Evolutionary conservation across 2,888 invertebrate genomes (phyloP).

Genomic region (Chirona hameri): DNA sequence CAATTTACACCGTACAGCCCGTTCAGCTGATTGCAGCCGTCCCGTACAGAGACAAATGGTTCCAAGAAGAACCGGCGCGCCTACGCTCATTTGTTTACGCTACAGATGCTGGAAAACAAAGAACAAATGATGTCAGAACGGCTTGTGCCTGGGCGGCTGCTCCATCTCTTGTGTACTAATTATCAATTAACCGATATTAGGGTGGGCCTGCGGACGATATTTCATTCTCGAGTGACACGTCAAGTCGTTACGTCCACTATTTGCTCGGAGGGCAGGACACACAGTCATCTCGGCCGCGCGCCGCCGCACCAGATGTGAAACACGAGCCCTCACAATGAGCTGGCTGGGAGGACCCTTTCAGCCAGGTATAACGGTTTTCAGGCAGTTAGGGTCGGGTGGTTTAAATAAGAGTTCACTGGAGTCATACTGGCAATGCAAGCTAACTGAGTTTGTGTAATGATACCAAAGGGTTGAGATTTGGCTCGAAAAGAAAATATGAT

Average conservation of each 20-base stretch:
- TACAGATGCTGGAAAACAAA: conserved; percentile 2
- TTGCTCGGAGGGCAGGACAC: neutral
- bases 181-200: conserved; percentile 26
- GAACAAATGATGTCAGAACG: conserved; percentile 12
- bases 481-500: too few species aligned
- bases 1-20: conserved; percentile 25
- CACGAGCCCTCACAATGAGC: neutral
- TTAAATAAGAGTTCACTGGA: neutral
- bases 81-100: neutral
- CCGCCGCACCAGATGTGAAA: neutral
- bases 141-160: neutral
- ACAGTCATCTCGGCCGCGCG: neutral
- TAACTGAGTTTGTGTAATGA: too few species aligned
- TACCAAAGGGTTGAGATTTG: too few species aligned
- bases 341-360: too few species aligned
- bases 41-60: conserved; percentile 1
- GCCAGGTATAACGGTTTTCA: neutral
- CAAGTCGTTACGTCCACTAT: conserved; percentile 6
- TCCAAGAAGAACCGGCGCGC: neutral
- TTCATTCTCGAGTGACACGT: conserved; percentile 12
- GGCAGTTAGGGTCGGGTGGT: neutral
- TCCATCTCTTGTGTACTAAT: conserved; percentile 5
- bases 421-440: too few species aligned
- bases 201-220: neutral
- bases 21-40: conserved; percentile 26